A percentile compares a stretch with the other conserved stretches of the same genome.
Conservation (phyloP, 1,140 invertebrate genomes). For the Paralvinella palmiformis region DNA sequence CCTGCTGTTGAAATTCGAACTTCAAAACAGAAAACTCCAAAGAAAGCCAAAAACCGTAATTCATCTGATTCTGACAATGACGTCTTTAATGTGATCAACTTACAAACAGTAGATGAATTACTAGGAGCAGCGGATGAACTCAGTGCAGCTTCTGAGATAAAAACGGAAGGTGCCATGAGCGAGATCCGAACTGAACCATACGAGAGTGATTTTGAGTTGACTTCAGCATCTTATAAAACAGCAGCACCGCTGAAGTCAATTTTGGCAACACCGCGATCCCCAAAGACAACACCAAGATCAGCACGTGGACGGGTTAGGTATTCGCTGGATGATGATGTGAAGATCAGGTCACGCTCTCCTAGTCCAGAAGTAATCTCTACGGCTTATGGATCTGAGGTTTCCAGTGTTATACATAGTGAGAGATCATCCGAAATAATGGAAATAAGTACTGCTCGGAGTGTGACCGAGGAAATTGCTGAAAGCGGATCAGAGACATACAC, state of each 20-base stretch:
- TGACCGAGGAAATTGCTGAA: neutral
- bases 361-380: slow-evolving; percentile 8
- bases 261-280: neutral
- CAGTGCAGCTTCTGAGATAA: slow-evolving; percentile 21
- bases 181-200: neutral
- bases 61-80: slow-evolving; percentile 4
- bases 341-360: slow-evolving; percentile 8
- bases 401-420: too few relatives aligned
- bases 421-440: too few relatives aligned
- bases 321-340: slow-evolving; percentile 6
- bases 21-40: slow-evolving; percentile 14
- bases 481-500: neutral
- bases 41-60: slow-evolving; percentile 6
- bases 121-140: slow-evolving; percentile 21
- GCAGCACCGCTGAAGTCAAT: slow-evolving; percentile 11
- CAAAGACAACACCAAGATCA: slow-evolving; percentile 7
- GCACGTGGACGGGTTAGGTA: slow-evolving; percentile 7
- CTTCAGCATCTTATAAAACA: neutral
- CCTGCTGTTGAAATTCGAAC: slow-evolving; percentile 16
- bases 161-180: neutral
- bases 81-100: slow-evolving; percentile 26
- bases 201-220: neutral
- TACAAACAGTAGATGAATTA: slow-evolving; percentile 30
- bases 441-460: too few relatives aligned
- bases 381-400: neutral